Base-by-base conservation (phyloP, 2,888 invertebrate species). In the Vesta saturnalis region DNA sequence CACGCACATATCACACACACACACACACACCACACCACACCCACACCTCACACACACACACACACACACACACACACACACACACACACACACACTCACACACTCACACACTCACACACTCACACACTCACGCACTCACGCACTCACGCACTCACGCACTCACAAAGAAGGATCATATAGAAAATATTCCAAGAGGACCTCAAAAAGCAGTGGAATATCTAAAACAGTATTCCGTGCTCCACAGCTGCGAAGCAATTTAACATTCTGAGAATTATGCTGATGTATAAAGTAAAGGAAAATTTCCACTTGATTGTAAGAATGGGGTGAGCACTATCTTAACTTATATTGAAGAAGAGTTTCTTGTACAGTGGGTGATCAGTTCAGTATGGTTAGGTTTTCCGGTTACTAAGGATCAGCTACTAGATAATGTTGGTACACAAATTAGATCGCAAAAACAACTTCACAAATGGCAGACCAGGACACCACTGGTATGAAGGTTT, bases 311-410 rank as follows among this genome's bases (percentile, higher is more conserved):
- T 46, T 46, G 46, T n/a, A 46, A 46, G 15, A 46, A n/a, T 15
- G 15, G 46, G 12, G 46, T 46, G 15, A 46, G 15, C 15, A 46
- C 46, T 46, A 15, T 46, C 12, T 15, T 46, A 14, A 46, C 46
- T 46, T 46, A 4, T n/a, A 15, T 46, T 12, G 46, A 46, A 15
- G 4, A 46, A 46, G 46, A 12, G 15, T n/a, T 46, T 46, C 15
- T 46, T 14, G 46, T 15, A 5, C n/a, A 46, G 46, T 46, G 15
- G 46, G 15, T 46, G 12, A 46, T 14, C n/a, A 46, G 15, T 12
- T 46, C 46, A 46, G 46, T n/a, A 46, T n/a, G n/a, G 15, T 14
- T n/a, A 8, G 46, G 46, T 46, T 46, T 46, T n/a, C 46, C 46
- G 4, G 15, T 46, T 46, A 46, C 46, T 46, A 46, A 46, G 15